These are phyloP conservation scores for Nylanderia fulva DNA, from an alignment of 1,140 invertebrate genomes.

Conservation along the genomic window DNA sequence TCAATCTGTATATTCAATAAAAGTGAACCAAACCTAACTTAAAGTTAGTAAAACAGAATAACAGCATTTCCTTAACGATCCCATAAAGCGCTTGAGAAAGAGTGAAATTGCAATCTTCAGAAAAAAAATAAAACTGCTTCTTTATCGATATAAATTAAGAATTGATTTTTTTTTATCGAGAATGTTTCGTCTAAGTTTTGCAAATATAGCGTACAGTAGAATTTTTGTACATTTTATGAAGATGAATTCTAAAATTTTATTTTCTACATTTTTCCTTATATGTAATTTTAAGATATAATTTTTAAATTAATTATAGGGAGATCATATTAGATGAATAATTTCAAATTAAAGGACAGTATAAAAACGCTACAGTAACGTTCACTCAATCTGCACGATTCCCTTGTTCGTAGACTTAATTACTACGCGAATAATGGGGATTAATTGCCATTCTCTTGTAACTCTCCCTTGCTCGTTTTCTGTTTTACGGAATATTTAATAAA, in stretches of 20 bases:
- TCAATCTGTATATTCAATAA: no score
- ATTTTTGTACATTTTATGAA: no score
- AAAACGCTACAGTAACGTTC: neutral
- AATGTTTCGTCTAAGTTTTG: no score
- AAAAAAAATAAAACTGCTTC: no score
- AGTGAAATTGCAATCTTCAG: no score
- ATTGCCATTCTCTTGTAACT: conserved; percentile 8
- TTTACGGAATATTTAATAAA: conserved; percentile 42
- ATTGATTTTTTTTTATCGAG: no score
- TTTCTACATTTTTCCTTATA: neutral
- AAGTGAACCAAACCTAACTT: no score
- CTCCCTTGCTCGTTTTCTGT: conserved; percentile 6
- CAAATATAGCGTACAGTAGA: no score
- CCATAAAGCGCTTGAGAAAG: neutral
- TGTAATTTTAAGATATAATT: neutral
- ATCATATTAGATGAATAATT: neutral
- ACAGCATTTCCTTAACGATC: no score
- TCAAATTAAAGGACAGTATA: neutral
- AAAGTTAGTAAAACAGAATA: no score
- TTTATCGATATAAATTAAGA: no score
- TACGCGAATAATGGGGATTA: conserved; percentile 22
- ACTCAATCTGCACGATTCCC: neutral
- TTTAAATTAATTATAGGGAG: neutral
- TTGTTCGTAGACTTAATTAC: conserved; percentile 10
- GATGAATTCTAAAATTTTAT: neutral